Base-by-base conservation (phyloP, 2,113 vertebrate genomes). In the Synchiropus splendidus region DNA sequence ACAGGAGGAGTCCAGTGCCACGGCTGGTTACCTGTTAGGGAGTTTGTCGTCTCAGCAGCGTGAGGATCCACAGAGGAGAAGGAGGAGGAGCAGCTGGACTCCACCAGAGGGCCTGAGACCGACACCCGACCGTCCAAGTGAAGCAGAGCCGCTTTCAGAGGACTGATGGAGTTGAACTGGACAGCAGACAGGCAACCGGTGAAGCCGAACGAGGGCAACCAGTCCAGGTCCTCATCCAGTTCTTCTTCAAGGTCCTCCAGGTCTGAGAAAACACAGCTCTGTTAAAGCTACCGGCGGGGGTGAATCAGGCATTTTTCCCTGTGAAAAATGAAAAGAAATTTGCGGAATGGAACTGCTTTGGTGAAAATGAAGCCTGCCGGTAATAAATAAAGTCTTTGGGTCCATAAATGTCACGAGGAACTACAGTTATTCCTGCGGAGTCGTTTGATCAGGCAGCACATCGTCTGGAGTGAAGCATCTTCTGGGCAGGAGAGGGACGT, bases 141-240 rank as follows among this genome's bases (percentile, higher is more conserved):
- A n/a, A 87, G 79, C 51, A 98, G 77, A 1, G 91, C 91, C 4
- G 87, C 86, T 64, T 96, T 98, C 68, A 98, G 80, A 13, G 92
- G 94, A 44, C 85, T 78, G 70, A 96, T 70, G 45, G 88, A 87
- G 78, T 93, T 91, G 58, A 98, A 90, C 68, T 81, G 89, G 54
- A 98, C 86, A 0, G 87, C 89, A 10, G 95, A 98, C 32, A 98
- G 86, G 49, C 95, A 98, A 52, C 95, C 95, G 2, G 71, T 80
- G 80, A 97, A 96, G 33, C 94, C 92, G 38, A 87, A 84, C 0
- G 83, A 78, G 4, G 80, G 85, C 15, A 92, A 72, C 43, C 77
- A 67, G 5, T 78, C 67, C 1, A 91, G 83, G 18, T 94, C 90
- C 10, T 78, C 82, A 64, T 93, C 90, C 51, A 83, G 10, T 4